These are phyloP conservation scores for Spilogale gracilis DNA, from an alignment of 2,113 vertebrate genomes.

Conservation along the genomic window DNA sequence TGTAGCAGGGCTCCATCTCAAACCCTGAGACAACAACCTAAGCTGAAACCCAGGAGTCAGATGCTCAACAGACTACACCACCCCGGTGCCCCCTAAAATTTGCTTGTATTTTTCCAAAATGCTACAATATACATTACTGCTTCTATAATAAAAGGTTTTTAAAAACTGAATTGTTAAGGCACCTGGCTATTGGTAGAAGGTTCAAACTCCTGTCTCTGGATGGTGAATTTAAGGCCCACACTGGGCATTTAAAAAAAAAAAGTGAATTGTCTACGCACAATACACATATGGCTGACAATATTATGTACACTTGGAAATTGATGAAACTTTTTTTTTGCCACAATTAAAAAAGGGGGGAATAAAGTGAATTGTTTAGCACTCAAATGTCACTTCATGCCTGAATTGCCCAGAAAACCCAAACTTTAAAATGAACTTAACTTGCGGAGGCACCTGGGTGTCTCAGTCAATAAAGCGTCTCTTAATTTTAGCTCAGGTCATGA, in stretches of 20 bases:
- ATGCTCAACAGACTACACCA: neutral
- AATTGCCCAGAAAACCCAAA: neutral
- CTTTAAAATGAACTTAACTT: neutral
- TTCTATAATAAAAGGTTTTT: neutral
- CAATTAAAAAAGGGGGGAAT: neutral
- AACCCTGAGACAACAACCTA: neutral
- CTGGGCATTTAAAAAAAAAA: neutral
- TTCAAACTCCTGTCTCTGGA: neutral
- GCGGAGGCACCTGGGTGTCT: too few relatives aligned
- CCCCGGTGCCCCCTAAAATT: neutral
- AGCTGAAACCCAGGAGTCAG: neutral
- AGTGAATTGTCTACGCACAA: neutral
- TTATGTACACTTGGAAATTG: neutral
- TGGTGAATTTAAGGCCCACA: neutral
- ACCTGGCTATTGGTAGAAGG: neutral
- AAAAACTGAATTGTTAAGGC: neutral
- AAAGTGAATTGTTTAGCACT: neutral
- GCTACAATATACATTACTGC: neutral
- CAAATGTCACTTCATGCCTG: neutral
- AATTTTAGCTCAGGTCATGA: too few relatives aligned
- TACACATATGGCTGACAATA: neutral
- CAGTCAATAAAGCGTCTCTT: too few relatives aligned
- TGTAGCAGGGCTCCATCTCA: neutral
- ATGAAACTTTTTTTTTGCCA: neutral
- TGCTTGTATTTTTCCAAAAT: constrained; percentile 33